Conservation (phyloP, 1,140 invertebrate genomes). For the Cheumatopsyche charites region DNA sequence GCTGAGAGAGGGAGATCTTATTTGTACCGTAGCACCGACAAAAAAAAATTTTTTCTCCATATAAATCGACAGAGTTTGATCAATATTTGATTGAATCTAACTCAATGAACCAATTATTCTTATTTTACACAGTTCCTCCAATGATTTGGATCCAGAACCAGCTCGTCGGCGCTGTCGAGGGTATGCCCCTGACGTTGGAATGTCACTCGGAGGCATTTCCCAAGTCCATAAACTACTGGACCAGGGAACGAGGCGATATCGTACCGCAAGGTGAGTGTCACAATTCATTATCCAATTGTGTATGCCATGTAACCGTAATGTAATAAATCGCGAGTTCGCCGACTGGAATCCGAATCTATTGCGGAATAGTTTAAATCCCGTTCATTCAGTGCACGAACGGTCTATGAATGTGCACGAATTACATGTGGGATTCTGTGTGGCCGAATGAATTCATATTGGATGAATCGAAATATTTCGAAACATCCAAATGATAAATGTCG, state of each 20-base stretch:
- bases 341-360: conserved; percentile 13
- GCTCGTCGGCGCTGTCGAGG: conserved; percentile 75
- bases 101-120: too few species aligned
- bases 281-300: neutral
- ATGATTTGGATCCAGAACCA: conserved; percentile 84
- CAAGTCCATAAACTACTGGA: conserved; percentile 89
- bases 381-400: too few species aligned
- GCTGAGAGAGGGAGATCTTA: too few species aligned
- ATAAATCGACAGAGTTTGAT: too few species aligned
- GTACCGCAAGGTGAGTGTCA: conserved; percentile 69
- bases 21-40: too few species aligned
- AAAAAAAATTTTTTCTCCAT: too few species aligned
- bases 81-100: too few species aligned
- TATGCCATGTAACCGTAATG: neutral
- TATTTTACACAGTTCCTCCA: conserved; percentile 82
- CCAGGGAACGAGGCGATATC: conserved; percentile 76
- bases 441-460: too few species aligned
- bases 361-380: neutral
- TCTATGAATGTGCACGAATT: neutral
- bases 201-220: conserved; percentile 87
- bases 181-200: conserved; percentile 75
- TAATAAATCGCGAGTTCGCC: conserved; percentile 22
- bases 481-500: too few species aligned
- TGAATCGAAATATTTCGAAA: too few species aligned
- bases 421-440: too few species aligned